Conservation (phyloP, 2,797 vertebrate species). For the Diplodus sargus region DNA sequence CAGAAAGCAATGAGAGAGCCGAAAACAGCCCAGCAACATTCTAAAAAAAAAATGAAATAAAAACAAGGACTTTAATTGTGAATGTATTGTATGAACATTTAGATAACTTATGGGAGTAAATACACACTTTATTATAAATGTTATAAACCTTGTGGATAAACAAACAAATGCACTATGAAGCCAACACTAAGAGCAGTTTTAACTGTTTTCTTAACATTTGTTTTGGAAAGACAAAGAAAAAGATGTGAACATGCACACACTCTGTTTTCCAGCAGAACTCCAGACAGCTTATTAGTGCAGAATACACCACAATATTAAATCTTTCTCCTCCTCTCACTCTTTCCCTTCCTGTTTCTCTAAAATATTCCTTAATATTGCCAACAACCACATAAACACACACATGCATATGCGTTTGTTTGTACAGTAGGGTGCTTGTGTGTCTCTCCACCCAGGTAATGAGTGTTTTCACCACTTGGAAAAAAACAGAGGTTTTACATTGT, state of each 20-base stretch:
- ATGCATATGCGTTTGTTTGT: neutral
- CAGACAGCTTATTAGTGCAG: constrained; percentile 25
- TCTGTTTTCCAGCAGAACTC: constrained; percentile 34
- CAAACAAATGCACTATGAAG: neutral
- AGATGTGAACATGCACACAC: constrained; percentile 16
- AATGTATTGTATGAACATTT: neutral
- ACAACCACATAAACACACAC: constrained; percentile 25
- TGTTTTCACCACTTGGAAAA: constrained; percentile 34
- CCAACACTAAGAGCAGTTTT: neutral
- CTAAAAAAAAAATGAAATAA: neutral
- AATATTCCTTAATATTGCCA: constrained; percentile 25
- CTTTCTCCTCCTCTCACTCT: constrained; percentile 44
- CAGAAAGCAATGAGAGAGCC: too few species aligned
- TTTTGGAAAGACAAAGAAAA: neutral
- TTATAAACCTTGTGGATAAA: neutral
- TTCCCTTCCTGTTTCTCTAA: constrained; percentile 38
- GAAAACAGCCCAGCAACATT: neutral
- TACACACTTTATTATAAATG: too few species aligned
- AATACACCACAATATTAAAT: constrained; percentile 25
- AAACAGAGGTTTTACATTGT: constrained; percentile 8
- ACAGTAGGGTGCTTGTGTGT: constrained; percentile 36
- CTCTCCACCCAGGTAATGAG: constrained; percentile 18
- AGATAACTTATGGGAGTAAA: too few species aligned
- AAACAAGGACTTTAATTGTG: neutral
- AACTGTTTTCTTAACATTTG: neutral